Evolutionary conservation across 2,888 invertebrate species (phyloP), one percentile per base, ranked within the genome.

Genomic region (Amiota communis): DNA sequence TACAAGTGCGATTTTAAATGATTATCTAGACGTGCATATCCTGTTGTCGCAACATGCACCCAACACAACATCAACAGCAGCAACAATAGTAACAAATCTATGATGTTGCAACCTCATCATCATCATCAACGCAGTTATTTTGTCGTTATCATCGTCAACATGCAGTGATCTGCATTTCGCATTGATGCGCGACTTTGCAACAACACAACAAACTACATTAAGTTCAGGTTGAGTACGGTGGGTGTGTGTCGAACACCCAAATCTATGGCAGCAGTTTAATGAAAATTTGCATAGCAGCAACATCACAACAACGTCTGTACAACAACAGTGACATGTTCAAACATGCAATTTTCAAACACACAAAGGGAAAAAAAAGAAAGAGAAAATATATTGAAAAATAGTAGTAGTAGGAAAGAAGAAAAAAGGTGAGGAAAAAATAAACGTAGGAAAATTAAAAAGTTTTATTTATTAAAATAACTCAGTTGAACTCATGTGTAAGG

Each of bases 191-290:
- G 36, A 6, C 13, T 46, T 36, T 11, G 23, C 63, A 61, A 23
- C 61, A 61, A 20, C 56, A 56, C 13, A 13, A 56, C 13, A 56
- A 23, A 23, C 1, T 9, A 17, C 17, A 57, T 17, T 17, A 17
- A 15, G 23, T 59, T 59, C 23, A 10, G 10, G 53, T 53, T 8
- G 12, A 6, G 53, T 53, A 23, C n/a, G n/a, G 9, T 11, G 53
- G 13, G 53, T 10, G 53, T 53, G 1, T n/a, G 53, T 53, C 1
- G 8, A 36, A 15, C n/a, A 13, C 12, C 23, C 36, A 63, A 46
- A 63, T 36, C 47, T 13, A 63, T 63, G 36, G 63, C 63, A 23
- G 46, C 63, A 46, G 15, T 63, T 63, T 63, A 63, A 63, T 63
- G 36, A 46, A 63, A 63, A 46, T 63, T 63, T 46, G 47, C 46